Conservation (phyloP, 64 coral and sea anemone genomes). For the Trachythela sp. region DNA sequence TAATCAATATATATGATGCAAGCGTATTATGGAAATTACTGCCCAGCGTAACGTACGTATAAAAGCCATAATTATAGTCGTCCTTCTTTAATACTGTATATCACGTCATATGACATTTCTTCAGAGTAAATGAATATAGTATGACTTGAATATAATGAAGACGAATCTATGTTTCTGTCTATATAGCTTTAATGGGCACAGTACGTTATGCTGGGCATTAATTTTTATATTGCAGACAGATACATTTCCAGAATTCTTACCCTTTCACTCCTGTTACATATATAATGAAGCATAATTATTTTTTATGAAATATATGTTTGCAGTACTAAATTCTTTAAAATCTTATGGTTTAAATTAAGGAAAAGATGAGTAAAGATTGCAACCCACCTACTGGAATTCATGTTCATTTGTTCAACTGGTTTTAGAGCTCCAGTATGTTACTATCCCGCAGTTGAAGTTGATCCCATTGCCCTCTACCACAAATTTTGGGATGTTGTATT, state of each 20-base stretch:
- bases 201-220: too few species aligned
- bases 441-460: background rate
- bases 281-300: background rate
- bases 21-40: too few species aligned
- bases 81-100: too few species aligned
- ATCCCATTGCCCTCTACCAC: constrained; percentile 15
- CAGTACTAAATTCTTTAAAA: background rate
- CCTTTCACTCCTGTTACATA: background rate
- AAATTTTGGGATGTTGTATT: constrained; percentile 45
- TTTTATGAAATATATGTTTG: background rate
- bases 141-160: too few species aligned
- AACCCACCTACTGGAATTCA: constrained; percentile 36
- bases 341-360: background rate
- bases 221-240: background rate
- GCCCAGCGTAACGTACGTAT: too few species aligned
- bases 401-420: too few species aligned
- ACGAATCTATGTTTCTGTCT: too few species aligned
- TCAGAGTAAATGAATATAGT: too few species aligned
- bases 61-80: too few species aligned
- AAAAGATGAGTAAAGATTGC: constrained; percentile 26
- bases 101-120: too few species aligned
- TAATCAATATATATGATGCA: too few species aligned
- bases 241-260: background rate
- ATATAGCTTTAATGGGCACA: too few species aligned
- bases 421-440: constrained; percentile 31